Percentiles rank a stretch among this genome's conserved stretches.
phyloP scores from a whole-genome alignment of 2,797 vertebrate species.

The Lophotriccus pileatus region DNA sequence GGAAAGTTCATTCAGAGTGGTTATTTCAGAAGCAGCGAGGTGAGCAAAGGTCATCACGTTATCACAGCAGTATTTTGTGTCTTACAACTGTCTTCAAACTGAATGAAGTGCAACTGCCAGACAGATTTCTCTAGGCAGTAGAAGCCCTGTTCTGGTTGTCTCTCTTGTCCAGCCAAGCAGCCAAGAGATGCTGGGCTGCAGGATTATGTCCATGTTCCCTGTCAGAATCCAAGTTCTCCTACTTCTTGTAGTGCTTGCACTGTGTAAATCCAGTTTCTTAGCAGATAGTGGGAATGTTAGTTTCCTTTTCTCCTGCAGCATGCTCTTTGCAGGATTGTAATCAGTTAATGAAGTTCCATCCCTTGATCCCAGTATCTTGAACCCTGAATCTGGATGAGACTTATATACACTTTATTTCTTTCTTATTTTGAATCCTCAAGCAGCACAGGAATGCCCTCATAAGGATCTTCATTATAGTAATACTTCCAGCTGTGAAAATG shows the following conservation, averaged over 20 bases:
- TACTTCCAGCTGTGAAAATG: not conserved
- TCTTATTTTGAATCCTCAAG: not conserved
- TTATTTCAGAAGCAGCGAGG: not conserved
- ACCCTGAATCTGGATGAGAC: not conserved
- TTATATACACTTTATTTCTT: not conserved
- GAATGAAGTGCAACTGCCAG: not conserved
- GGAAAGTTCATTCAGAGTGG: not conserved
- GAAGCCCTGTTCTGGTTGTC: not conserved
- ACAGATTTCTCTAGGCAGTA: not conserved
- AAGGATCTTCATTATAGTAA: not conserved
- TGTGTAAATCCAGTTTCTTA: not conserved
- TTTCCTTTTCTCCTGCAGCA: not conserved
- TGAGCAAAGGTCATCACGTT: not conserved
- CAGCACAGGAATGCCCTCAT: not conserved
- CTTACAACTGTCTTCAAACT: not conserved
- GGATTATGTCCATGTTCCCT: not conserved
- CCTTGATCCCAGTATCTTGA: not conserved
- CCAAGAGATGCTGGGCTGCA: not conserved
- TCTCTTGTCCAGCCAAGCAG: not conserved
- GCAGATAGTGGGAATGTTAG: not conserved
- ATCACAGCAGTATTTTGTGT: not conserved
- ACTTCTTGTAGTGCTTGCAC: not conserved
- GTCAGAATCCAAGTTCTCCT: not conserved
- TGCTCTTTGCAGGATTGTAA: not conserved
- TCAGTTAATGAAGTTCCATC: not conserved